A percentile compares a stretch with the other conserved stretches of the same genome.
Evolutionary conservation across 2,797 vertebrate species (phyloP).

Genomic region (Florisuga fusca): DNA sequence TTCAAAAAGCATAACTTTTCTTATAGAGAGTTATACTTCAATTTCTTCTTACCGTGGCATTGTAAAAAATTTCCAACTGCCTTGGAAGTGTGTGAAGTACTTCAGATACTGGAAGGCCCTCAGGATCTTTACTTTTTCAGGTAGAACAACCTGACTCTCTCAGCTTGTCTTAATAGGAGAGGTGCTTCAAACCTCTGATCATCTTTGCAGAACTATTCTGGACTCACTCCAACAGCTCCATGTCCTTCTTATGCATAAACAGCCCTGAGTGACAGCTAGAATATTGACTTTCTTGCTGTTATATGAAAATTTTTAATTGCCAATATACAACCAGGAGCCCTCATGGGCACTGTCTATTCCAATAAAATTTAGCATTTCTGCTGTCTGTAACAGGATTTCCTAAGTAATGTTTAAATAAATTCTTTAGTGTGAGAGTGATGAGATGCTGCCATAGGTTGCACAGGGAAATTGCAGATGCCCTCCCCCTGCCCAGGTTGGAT

Average conservation of each 20-base stretch:
- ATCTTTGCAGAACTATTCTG: no score
- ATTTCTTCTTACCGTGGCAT: not conserved
- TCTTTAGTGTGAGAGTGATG: no score
- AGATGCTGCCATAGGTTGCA: no score
- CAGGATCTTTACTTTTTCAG: no score
- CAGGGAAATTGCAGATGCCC: no score
- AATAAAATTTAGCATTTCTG: not conserved
- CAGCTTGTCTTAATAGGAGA: no score
- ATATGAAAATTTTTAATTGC: not conserved
- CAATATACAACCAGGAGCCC: not conserved
- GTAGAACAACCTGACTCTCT: no score
- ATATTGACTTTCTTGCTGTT: not conserved
- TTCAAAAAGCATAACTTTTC: not conserved
- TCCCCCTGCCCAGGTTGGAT: no score
- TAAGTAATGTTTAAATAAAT: not conserved
- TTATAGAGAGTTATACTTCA: not conserved
- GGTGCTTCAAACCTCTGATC: no score
- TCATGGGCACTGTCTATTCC: not conserved
- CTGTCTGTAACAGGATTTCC: not conserved
- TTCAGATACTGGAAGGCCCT: no score
- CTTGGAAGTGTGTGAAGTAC: not conserved
- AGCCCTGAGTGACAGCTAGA: not conserved
- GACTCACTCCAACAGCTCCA: no score
- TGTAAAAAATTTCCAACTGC: not conserved
- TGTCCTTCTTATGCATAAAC: no score